Percentiles rank a stretch among this genome's conserved stretches.
phyloP scores from a whole-genome alignment of 1,140 invertebrate genomes.

The Nylanderia fulva region DNA sequence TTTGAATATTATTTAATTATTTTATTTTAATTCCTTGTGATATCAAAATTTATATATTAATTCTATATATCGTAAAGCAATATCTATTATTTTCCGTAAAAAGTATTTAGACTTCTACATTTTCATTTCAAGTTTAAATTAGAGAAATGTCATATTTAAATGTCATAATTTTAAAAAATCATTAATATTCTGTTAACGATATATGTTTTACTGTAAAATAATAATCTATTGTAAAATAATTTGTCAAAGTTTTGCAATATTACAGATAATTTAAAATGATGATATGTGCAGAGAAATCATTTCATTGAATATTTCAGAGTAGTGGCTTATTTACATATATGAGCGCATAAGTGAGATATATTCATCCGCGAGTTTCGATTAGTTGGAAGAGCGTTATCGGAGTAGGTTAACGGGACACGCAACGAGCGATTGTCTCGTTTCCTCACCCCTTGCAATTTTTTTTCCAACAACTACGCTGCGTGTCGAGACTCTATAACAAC shows the following conservation, averaged over 20 bases:
- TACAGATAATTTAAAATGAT: neutral
- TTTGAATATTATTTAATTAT: neutral
- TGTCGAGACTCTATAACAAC: constrained; percentile 69
- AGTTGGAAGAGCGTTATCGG: constrained; percentile 23
- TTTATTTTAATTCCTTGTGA: neutral
- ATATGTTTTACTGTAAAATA: constrained; percentile 8
- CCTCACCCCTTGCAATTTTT: neutral
- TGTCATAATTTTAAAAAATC: neutral
- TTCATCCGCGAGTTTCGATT: constrained; percentile 19
- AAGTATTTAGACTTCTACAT: neutral
- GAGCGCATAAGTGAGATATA: neutral
- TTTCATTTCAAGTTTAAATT: neutral
- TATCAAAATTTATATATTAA: neutral
- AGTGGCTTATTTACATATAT: neutral
- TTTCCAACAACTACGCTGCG: neutral
- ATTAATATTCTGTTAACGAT: neutral
- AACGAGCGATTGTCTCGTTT: constrained; percentile 36
- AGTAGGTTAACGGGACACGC: constrained; percentile 43
- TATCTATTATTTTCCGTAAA: neutral
- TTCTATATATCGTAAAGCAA: neutral
- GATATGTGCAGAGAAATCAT: neutral
- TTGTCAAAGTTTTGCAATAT: neutral
- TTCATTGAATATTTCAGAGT: neutral
- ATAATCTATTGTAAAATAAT: constrained; percentile 7
- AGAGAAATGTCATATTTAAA: too few species aligned